These are phyloP conservation scores for Neoniphon sammara DNA, from an alignment of 2,797 vertebrate genomes.

Conservation along the genomic window DNA sequence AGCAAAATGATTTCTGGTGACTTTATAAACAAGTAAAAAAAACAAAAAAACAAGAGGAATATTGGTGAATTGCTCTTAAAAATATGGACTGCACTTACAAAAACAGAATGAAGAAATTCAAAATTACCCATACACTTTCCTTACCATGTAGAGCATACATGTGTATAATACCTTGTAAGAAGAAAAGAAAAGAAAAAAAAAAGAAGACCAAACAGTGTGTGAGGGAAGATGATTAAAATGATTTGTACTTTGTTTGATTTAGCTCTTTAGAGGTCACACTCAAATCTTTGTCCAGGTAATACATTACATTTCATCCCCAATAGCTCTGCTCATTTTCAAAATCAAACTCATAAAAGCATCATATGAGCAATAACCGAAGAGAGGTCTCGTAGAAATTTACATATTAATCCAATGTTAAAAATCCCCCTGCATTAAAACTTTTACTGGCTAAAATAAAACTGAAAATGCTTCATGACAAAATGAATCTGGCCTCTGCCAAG, in stretches of 20 bases:
- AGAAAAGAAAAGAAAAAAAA: too few species aligned
- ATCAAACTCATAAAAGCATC: conserved; percentile 87
- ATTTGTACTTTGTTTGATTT: conserved; percentile 66
- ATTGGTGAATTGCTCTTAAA: background rate
- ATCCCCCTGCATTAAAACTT: conserved; percentile 80
- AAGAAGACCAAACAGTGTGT: conserved; percentile 32
- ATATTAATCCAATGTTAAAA: conserved; percentile 87
- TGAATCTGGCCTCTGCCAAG: conserved; percentile 76
- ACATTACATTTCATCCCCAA: conserved; percentile 76
- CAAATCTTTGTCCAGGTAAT: conserved; percentile 72
- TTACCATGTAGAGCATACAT: background rate
- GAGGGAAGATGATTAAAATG: conserved; percentile 44
- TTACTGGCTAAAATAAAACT: conserved; percentile 84
- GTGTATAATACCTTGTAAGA: conserved; percentile 6
- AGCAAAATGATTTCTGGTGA: background rate
- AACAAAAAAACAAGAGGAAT: background rate
- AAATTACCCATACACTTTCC: background rate
- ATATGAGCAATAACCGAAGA: conserved; percentile 80
- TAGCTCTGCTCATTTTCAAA: conserved; percentile 82
- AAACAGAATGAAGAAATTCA: background rate
- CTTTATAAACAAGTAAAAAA: background rate
- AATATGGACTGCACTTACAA: background rate
- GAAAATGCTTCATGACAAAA: conserved; percentile 83
- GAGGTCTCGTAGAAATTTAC: conserved; percentile 82
- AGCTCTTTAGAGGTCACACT: conserved; percentile 65